These are phyloP conservation scores for Cataglyphis albicans DNA, from an alignment of 2,888 invertebrate species.

Conservation along the genomic window DNA sequence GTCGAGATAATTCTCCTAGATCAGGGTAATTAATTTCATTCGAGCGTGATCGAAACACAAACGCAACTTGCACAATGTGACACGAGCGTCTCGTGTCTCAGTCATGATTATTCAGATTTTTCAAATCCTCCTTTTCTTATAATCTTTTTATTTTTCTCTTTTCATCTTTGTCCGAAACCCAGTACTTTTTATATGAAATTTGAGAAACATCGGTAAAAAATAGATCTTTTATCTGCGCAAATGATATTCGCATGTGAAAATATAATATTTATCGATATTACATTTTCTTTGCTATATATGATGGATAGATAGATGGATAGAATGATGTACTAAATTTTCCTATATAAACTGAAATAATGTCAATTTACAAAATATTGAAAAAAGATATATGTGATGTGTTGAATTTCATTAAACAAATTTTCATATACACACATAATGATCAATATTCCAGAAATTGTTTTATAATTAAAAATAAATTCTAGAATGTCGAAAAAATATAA, in stretches of 20 bases:
- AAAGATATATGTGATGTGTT: neutral
- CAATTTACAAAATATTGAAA: neutral
- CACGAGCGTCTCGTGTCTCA: neutral
- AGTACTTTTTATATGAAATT: no score
- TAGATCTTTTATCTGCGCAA: neutral
- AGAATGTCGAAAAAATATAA: neutral
- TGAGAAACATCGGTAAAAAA: neutral
- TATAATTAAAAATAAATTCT: neutral
- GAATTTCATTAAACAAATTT: slow-evolving; percentile 2
- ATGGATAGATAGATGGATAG: neutral
- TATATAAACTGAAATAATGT: neutral
- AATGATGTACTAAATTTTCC: neutral
- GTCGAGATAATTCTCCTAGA: slow-evolving; percentile 92
- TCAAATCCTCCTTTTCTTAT: neutral
- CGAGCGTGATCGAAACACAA: slow-evolving; percentile 2
- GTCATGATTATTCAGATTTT: neutral
- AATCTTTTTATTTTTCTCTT: neutral
- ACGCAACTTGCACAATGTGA: neutral
- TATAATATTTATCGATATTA: neutral
- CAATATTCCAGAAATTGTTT: neutral
- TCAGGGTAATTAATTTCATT: slow-evolving; percentile 88
- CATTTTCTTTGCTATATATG: neutral
- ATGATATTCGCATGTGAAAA: neutral
- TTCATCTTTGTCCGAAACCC: neutral
- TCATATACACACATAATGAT: neutral